These are phyloP conservation scores for Glyphotaelius pellucidus DNA, from an alignment of 2,888 invertebrate genomes.

Conservation along the genomic window DNA sequence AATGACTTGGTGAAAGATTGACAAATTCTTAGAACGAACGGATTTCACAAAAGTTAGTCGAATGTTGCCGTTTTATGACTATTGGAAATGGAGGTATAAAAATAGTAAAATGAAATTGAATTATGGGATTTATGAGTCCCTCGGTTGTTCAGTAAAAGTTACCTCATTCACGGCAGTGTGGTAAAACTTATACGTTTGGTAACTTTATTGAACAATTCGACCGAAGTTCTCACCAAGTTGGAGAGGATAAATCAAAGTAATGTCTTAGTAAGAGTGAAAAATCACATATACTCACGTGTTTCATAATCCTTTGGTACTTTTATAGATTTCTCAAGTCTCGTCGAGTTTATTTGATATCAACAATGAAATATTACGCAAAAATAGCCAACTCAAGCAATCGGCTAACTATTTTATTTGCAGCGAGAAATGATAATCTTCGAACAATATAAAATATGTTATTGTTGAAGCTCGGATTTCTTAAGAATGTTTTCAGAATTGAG, in stretches of 20 bases:
- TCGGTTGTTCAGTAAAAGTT: not conserved
- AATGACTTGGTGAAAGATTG: not conserved
- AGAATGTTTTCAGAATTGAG: not conserved
- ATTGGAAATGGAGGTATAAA: not conserved
- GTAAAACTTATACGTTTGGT: not conserved
- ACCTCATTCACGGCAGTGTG: not conserved
- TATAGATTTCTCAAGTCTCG: not conserved
- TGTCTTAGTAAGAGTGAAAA: constrained; percentile 15
- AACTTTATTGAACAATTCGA: constrained; percentile 4
- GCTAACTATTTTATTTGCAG: not conserved
- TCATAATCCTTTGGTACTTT: not conserved
- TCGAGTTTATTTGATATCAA: not conserved
- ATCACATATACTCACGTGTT: not conserved
- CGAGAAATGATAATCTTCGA: not conserved
- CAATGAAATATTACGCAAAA: not conserved
- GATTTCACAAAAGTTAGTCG: not conserved
- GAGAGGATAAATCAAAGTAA: constrained; percentile 7
- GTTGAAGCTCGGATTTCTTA: not conserved
- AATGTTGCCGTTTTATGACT: not conserved
- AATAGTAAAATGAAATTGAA: not conserved
- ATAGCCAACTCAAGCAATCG: not conserved
- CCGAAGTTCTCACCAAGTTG: not conserved
- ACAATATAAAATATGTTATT: not conserved
- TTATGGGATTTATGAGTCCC: not conserved
- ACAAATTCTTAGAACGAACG: not conserved